A percentile compares a stretch with the other conserved stretches of the same genome.
These are phyloP conservation scores for Serranus cabrilla DNA, from an alignment of 2,797 vertebrate species.

Conservation along the genomic window DNA sequence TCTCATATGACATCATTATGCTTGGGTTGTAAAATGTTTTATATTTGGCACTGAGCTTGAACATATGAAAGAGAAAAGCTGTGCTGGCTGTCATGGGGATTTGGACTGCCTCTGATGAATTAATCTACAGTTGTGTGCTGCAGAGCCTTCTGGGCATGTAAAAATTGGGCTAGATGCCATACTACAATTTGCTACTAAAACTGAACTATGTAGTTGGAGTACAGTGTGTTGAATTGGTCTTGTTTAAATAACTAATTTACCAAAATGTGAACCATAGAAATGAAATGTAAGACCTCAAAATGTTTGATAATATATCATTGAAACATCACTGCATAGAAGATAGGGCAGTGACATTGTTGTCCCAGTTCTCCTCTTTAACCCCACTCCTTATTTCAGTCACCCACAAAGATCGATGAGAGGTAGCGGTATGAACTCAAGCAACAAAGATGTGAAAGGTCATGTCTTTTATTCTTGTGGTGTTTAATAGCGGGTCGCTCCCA, in stretches of 20 bases:
- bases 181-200: slow-evolving; percentile 13
- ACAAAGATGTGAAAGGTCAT: not conserved
- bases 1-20: slow-evolving; percentile 13
- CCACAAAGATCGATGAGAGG: slow-evolving; percentile 21
- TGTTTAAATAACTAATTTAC: slow-evolving; percentile 3
- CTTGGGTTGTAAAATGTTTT: slow-evolving; percentile 12
- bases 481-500: not conserved
- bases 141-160: slow-evolving; percentile 25
- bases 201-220: slow-evolving; percentile 18
- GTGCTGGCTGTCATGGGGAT: slow-evolving; percentile 19
- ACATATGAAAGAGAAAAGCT: slow-evolving; percentile 30
- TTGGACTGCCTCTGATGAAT: slow-evolving; percentile 32
- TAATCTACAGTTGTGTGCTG: slow-evolving; percentile 25
- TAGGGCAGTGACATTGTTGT: not conserved
- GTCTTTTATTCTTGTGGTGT: not conserved
- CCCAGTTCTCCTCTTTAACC: slow-evolving; percentile 3
- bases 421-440: not conserved
- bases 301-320: not conserved
- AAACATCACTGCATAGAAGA: not conserved
- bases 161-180: slow-evolving; percentile 30
- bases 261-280: no score
- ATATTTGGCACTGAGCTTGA: slow-evolving; percentile 24
- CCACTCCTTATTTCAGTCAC: slow-evolving; percentile 24
- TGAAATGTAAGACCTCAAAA: not conserved
- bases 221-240: not conserved